phyloP scores from a whole-genome alignment of 2,113 vertebrate genomes.

The Myotis brandtii region DNA sequence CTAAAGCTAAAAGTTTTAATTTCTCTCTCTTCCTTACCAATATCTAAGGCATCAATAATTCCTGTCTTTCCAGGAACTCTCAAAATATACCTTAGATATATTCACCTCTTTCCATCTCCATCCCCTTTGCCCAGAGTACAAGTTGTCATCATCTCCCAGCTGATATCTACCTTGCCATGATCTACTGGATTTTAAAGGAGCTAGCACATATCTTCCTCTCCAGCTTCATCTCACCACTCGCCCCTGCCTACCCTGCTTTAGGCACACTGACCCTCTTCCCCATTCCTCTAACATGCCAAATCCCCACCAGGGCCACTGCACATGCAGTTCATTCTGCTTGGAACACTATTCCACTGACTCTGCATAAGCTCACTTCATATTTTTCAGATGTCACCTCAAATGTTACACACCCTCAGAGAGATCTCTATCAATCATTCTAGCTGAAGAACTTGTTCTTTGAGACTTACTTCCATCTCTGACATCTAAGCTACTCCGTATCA shows the following conservation, averaged over 20 bases:
- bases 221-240: neutral
- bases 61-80: neutral
- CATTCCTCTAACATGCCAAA: neutral
- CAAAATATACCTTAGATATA: neutral
- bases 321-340: neutral
- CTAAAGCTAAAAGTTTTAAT: neutral
- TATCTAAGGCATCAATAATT: neutral
- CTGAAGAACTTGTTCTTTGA: neutral
- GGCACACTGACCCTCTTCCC: neutral
- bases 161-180: neutral
- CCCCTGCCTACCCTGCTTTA: neutral
- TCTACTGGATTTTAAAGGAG: neutral
- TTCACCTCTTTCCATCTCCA: neutral
- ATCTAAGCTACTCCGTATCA: neutral
- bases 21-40: neutral
- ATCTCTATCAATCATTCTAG: neutral
- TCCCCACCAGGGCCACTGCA: neutral
- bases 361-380: neutral
- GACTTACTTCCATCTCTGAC: neutral
- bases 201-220: neutral
- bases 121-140: neutral
- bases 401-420: neutral
- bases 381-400: slow-evolving; percentile 14
- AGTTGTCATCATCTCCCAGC: neutral
- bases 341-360: neutral